Percentiles rank a stretch among this genome's conserved stretches.
phyloP scores from a whole-genome alignment of 2,113 vertebrate genomes.

The Heterotilapia buettikoferi region DNA sequence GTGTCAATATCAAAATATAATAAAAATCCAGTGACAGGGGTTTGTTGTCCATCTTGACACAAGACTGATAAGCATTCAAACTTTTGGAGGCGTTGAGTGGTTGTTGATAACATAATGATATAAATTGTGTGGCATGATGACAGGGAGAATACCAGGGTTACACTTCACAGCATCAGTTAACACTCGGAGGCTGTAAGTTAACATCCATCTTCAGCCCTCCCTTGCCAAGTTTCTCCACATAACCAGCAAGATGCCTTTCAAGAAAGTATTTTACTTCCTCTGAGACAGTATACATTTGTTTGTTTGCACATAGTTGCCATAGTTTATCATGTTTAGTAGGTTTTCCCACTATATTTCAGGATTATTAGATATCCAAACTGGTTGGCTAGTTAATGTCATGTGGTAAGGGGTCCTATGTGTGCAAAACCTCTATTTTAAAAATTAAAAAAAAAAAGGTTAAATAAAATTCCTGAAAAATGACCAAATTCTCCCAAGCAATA shows the following conservation, averaged over 20 bases:
- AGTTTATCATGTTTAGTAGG: not conserved
- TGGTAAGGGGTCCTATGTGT: not conserved
- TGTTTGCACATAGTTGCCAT: not conserved
- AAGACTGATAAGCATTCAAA: not conserved
- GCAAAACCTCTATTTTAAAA: not conserved
- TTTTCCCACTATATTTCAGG: not conserved
- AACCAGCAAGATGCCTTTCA: not conserved
- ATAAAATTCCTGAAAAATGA: not conserved
- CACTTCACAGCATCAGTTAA: not conserved
- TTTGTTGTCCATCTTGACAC: not conserved
- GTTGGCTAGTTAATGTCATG: not conserved
- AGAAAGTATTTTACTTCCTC: not conserved
- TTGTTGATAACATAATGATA: not conserved
- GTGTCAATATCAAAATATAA: not conserved
- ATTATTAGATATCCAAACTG: not conserved
- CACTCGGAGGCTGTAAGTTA: not conserved
- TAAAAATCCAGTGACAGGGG: not conserved
- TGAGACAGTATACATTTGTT: not conserved
- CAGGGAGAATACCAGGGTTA: not conserved
- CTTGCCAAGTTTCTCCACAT: not conserved
- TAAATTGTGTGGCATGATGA: not conserved
- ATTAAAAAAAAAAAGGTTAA: not conserved
- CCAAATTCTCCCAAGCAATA: not conserved
- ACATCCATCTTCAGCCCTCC: not conserved
- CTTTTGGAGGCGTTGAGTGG: not conserved